phyloP scores from a whole-genome alignment of 2,113 vertebrate genomes.

The Colossoma macropomum region DNA sequence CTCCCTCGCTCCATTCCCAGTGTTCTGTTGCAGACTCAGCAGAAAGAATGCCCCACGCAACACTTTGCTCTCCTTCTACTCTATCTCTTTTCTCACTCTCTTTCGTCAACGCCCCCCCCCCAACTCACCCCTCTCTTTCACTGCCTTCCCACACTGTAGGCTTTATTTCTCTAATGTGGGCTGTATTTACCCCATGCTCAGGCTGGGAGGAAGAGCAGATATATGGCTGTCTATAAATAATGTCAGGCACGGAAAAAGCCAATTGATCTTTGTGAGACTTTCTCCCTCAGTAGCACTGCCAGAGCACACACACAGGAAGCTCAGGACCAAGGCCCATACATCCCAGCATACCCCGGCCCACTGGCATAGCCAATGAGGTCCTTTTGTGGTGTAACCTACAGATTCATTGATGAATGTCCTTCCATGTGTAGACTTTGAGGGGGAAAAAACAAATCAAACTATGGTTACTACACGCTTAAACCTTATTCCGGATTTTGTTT shows the following conservation, averaged over 20 bases:
- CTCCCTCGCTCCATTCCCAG: conserved; percentile 27
- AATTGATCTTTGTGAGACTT: conserved; percentile 86
- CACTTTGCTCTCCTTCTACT: conserved; percentile 66
- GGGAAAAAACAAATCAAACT: conserved; percentile 20
- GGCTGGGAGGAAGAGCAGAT: conserved; percentile 86
- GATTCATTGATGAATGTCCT: conserved; percentile 37
- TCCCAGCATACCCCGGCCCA: conserved; percentile 28
- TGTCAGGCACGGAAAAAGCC: conserved; percentile 83
- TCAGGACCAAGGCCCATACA: conserved; percentile 31
- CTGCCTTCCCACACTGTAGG: conserved; percentile 73
- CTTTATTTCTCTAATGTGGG: conserved; percentile 80
- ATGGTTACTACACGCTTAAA: background rate
- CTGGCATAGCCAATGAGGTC: conserved; percentile 41
- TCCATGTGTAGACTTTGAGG: conserved; percentile 34
- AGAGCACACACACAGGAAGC: conserved; percentile 52
- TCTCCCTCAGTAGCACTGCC: conserved; percentile 67
- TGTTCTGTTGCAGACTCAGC: conserved; percentile 80
- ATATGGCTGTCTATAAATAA: conserved; percentile 85
- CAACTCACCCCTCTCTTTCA: conserved; percentile 62
- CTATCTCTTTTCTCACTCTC: background rate
- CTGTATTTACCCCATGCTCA: conserved; percentile 86
- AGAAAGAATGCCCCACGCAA: conserved; percentile 75
- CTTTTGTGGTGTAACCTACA: conserved; percentile 32
- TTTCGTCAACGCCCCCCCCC: conserved; percentile 18
- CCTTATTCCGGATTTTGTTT: conserved; percentile 24